Evolutionary conservation across 2,888 invertebrate genomes (phyloP).

Genomic region (Silvanus unidentatus): DNA sequence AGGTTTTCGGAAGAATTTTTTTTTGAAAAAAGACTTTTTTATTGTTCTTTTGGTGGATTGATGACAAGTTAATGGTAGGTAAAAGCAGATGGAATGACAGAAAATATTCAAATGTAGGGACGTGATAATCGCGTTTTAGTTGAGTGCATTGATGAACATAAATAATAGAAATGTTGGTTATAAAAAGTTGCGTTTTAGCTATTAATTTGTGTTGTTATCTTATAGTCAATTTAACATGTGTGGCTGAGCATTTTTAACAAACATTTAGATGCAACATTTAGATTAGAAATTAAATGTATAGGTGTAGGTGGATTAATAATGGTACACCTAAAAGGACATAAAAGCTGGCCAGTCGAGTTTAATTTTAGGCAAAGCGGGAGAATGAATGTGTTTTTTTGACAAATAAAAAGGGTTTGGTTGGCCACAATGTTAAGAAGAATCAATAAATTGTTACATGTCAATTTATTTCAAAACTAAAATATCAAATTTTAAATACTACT

Average conservation of each 20-base stretch:
- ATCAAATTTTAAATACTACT: too few relatives aligned
- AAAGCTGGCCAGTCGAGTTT: too few relatives aligned
- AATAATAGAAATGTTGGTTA: conserved; percentile 10
- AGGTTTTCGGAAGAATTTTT: too few relatives aligned
- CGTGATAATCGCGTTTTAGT: not conserved
- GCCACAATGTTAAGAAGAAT: too few relatives aligned
- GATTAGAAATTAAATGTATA: not conserved
- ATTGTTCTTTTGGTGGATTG: too few relatives aligned
- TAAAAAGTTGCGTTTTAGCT: conserved; percentile 7
- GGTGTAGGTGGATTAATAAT: not conserved
- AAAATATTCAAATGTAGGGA: conserved; percentile 9
- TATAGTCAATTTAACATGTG: conserved; percentile 12
- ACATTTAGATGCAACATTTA: not conserved
- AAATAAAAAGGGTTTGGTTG: too few relatives aligned
- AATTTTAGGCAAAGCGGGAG: too few relatives aligned
- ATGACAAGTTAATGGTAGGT: conserved; percentile 10
- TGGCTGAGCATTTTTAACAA: not conserved
- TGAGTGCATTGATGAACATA: conserved; percentile 5
- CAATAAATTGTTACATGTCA: too few relatives aligned
- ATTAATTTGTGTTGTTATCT: conserved; percentile 9
- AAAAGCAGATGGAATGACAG: too few relatives aligned
- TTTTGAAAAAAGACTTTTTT: too few relatives aligned
- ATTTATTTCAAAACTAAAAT: too few relatives aligned
- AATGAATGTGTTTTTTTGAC: too few relatives aligned
- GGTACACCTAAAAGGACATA: not conserved